Evolutionary conservation across 2,113 vertebrate species (phyloP), one percentile per base, ranked within the genome.

Genomic region (Oreochromis niloticus): DNA sequence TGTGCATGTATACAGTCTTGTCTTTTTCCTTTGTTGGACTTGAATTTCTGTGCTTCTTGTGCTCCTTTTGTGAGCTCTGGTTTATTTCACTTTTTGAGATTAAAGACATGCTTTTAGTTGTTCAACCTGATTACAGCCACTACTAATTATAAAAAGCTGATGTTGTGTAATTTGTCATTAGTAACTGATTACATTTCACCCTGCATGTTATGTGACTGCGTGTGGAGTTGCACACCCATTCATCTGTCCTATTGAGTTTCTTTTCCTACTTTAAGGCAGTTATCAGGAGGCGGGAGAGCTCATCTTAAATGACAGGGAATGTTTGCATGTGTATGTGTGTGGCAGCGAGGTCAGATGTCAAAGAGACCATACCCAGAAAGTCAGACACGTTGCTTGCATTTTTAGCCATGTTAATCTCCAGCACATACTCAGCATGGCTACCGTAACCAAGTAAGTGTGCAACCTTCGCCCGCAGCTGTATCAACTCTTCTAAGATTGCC

Each of bases 391-490:
- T 97, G 84, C 95, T 95, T 5, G 97, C 97, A 86, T 96, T 98
- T 96, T 98, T 97, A 2, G 98, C 98, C 90, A 98, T 98, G 95
- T 98, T 99, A 89, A 98, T 90, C 90, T 99, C 98, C 88, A 99
- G 96, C 68, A 98, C 97, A 93, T 98, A 99, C 93, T 98, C 96
- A 27, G 98, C 98, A 55, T 99, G 97, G 73, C 96, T 97, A 81
- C 89, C 96, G 71, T 98, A 98, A 75, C 98, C 98, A 3, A 99
- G 97, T 34, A 99, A 94, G 80, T 94, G 95, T 84, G 98, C 97
- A 19, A 97, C 92, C 94, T 97, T 96, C 82, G 98, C 96, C 48
- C 97, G 94, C 87, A 99, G 94, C 16, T 96, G 95, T 66, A 99
- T 96, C 83, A 99, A 88, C 66, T 97, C 93, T 63, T 97, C 97